Evolutionary conservation across 1,140 invertebrate species (phyloP).

Genomic region (Lepidurus apus): DNA sequence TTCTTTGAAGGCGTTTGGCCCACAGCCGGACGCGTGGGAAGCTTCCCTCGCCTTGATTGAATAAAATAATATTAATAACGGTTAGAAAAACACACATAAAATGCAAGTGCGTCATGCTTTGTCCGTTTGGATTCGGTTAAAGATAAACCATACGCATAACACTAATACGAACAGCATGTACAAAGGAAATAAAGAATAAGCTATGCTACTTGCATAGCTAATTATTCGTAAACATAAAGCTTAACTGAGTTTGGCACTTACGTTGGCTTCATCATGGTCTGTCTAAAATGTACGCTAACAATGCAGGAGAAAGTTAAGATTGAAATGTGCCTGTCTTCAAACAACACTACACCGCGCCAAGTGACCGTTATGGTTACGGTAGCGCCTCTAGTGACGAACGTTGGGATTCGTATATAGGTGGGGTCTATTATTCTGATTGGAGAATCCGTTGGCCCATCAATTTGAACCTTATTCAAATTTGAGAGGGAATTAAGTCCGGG

Average conservation of each 20-base stretch:
- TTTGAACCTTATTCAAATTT: not conserved
- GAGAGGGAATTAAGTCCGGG: not conserved
- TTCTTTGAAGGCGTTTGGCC: not conserved
- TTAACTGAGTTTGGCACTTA: not conserved
- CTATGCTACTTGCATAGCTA: no score
- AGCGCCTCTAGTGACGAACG: not conserved
- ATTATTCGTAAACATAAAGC: no score
- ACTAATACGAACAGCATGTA: not conserved
- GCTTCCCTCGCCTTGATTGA: not conserved
- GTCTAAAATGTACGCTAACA: not conserved
- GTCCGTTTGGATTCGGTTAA: no score
- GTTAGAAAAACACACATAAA: no score
- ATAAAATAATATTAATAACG: no score
- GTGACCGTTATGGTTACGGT: not conserved
- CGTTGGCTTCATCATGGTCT: not conserved
- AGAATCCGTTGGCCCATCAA: not conserved
- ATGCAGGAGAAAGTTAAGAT: not conserved
- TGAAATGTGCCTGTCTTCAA: not conserved
- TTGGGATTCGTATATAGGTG: not conserved
- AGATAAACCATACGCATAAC: not conserved
- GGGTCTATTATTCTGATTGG: not conserved
- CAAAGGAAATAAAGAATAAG: no score
- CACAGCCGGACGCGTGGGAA: not conserved
- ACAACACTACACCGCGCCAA: constrained; percentile 9
- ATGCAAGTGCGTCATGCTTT: no score